These are phyloP conservation scores for Aegotheles bennettii DNA, from an alignment of 2,113 vertebrate species.

Conservation along the genomic window DNA sequence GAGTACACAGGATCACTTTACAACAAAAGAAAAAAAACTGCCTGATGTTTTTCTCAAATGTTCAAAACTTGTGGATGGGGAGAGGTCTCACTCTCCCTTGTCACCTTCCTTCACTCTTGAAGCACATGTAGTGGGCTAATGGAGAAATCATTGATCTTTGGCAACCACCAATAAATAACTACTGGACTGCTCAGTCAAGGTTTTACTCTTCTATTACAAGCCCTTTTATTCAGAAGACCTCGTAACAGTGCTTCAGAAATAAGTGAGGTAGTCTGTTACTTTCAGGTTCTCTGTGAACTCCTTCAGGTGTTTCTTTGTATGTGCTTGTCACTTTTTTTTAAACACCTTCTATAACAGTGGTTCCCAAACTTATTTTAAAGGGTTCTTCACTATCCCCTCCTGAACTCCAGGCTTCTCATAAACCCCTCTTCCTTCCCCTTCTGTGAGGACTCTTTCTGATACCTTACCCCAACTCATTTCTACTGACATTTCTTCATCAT, in stretches of 20 bases:
- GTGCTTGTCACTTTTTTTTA: neutral
- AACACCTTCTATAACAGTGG: neutral
- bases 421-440: neutral
- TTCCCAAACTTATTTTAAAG: neutral
- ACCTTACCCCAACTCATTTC: accelerated
- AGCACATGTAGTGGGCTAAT: neutral
- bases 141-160: neutral
- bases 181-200: neutral
- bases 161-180: neutral
- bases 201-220: neutral
- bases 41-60: neutral
- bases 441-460: neutral
- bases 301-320: neutral
- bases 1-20: neutral
- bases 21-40: neutral
- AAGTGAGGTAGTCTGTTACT: neutral
- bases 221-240: neutral
- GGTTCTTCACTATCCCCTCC: neutral
- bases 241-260: neutral
- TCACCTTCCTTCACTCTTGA: neutral
- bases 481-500: accelerated
- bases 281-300: neutral
- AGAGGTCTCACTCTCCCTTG: neutral
- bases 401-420: neutral
- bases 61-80: neutral